Base-by-base conservation (phyloP, 1,140 invertebrate genomes). In the Procambarus clarkii region DNA sequence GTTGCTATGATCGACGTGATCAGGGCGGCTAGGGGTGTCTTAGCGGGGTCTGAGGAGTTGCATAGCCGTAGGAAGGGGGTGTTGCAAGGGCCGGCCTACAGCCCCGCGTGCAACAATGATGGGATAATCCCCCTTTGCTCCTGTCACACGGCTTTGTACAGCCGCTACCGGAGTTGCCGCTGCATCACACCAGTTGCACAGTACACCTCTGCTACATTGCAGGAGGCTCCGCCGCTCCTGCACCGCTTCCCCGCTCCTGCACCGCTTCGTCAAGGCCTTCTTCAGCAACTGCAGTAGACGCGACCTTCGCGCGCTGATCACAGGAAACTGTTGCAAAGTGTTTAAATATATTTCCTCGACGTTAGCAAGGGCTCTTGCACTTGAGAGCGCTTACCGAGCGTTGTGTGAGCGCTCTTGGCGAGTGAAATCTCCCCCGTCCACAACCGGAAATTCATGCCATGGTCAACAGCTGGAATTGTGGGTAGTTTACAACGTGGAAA, bases 81-180 rank as follows among this genome's bases (percentile, higher is more conserved):
- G 87, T 81, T 84, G 81, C 80, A 91, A 85, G 88, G 88, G 88
- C 24, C 81, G 88, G 81, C 88, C 81, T 84, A 84, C 80, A 85
- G 81, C 81, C 88, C 88, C 85, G 85, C 88, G 88, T 91, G 88
- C 88, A 91, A 91, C 88, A 91, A 91, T 91, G 88, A 91, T 91
- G 88, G 88, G 88, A 91, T 91, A 91, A 91, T 91, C 88, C 88
- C 88, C 88, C 88, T 91, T 91, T 91, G 88, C 88, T 85, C 48
- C 88, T 91, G 88, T 91, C 88, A 91, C 88, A 91, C 88, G 81
- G 88, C 88, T 91, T 91, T 91, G 88, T 91, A 84, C 82, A 84
- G 82, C 81, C 88, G 82, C 82, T 91, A 46, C 88, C 88, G 71
- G 85, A 77, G 88, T 91, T 84, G 80, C 81, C 79, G 58, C 88